A percentile compares a stretch with the other conserved stretches of the same genome.
Conservation (phyloP, 2,797 vertebrate genomes). For the Poliocrania exsul region DNA sequence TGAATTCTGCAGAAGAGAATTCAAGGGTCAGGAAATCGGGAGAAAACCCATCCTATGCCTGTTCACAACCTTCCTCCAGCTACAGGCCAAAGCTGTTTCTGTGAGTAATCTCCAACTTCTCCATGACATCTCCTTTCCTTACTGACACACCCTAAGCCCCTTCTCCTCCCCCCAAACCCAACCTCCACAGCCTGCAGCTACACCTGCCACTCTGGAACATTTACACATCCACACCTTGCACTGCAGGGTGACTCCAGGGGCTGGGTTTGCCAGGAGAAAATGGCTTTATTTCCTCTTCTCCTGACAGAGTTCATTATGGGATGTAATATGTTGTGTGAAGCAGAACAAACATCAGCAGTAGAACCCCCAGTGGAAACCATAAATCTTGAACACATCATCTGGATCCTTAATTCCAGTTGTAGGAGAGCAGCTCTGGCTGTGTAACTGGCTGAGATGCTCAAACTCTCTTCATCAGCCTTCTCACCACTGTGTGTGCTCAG, state of each 20-base stretch:
- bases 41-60: background rate
- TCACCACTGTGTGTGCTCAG: background rate
- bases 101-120: background rate
- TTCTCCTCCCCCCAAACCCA: background rate
- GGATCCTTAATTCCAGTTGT: background rate
- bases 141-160: background rate
- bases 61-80: background rate
- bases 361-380: background rate
- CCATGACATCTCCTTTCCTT: background rate
- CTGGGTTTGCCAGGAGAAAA: slow-evolving; percentile 5
- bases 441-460: background rate
- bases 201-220: background rate
- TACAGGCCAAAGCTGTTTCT: background rate
- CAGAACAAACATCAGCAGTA: background rate
- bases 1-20: background rate
- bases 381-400: background rate
- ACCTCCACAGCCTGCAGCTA: background rate
- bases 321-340: background rate
- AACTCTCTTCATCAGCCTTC: background rate
- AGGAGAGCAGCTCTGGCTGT: background rate
- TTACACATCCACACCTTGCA: background rate
- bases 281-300: slow-evolving; percentile 1
- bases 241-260: background rate
- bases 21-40: background rate
- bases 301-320: background rate